Conservation (phyloP, 2,797 vertebrate species). For the Sebastolobus alascanus region DNA sequence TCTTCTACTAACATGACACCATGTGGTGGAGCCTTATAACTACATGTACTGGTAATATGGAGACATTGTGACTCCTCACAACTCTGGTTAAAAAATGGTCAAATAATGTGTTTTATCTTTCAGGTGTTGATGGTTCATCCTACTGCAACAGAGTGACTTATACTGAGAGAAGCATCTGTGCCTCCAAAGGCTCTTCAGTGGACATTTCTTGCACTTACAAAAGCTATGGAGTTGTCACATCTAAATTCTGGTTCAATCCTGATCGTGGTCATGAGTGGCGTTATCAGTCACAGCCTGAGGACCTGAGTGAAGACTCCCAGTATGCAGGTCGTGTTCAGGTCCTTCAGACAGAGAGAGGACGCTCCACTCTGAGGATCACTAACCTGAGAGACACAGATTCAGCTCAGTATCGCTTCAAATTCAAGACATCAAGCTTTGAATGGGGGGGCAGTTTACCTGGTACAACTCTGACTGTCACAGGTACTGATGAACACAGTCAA, state of each 20-base stretch:
- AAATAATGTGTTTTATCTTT: too few relatives aligned
- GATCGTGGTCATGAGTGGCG: accelerated
- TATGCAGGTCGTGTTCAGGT: background rate
- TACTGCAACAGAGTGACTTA: background rate
- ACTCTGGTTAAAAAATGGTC: too few relatives aligned
- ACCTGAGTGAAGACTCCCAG: accelerated
- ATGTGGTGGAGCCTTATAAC: too few relatives aligned
- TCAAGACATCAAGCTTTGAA: accelerated
- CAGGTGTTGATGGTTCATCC: background rate
- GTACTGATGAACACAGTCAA: slow-evolving; percentile 37
- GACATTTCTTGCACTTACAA: background rate
- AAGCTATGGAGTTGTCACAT: accelerated
- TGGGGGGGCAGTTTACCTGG: slow-evolving; percentile 9
- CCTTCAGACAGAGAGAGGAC: accelerated
- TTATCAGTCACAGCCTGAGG: accelerated
- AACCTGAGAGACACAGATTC: slow-evolving; percentile 53
- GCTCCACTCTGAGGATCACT: slow-evolving; percentile 58
- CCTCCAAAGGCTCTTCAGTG: background rate
- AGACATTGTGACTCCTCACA: accelerated
- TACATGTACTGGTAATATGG: too few relatives aligned
- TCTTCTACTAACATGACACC: too few relatives aligned
- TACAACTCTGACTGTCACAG: slow-evolving; percentile 64
- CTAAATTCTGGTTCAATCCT: background rate
- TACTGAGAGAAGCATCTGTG: background rate
- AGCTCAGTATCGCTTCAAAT: slow-evolving; percentile 54